A percentile compares a stretch with the other conserved stretches of the same genome.
Evolutionary conservation across 1,140 invertebrate genomes (phyloP).

Genomic region (Drosophila micromelanica): DNA sequence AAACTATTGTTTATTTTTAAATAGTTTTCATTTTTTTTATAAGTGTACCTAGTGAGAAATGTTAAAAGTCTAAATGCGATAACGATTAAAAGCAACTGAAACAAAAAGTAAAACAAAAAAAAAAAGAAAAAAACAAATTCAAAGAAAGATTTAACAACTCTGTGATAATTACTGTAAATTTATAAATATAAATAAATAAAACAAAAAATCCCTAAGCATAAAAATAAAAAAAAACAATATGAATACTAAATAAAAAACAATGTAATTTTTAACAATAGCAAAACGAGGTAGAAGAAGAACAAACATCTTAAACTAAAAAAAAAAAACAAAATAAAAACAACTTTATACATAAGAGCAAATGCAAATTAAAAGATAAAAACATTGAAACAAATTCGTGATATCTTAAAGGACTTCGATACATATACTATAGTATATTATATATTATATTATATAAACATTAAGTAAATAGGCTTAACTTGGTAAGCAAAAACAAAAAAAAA

Average conservation of each 20-base stretch:
- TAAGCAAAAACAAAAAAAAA: conserved; percentile 60
- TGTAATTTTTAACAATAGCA: conserved; percentile 76
- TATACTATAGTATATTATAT: conserved; percentile 84
- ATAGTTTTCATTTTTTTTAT: conserved; percentile 81
- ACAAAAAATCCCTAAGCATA: conserved; percentile 70
- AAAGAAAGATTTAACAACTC: conserved; percentile 84
- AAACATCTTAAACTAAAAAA: conserved; percentile 57
- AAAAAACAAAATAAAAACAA: conserved; percentile 54
- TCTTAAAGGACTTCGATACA: conserved; percentile 85
- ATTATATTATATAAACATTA: conserved; percentile 80
- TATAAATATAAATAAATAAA: conserved; percentile 81
- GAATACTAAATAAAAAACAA: conserved; percentile 57
- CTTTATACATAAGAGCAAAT: conserved; percentile 82
- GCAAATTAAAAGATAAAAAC: conserved; percentile 84
- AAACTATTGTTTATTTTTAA: conserved; percentile 71
- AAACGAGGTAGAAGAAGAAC: conserved; percentile 35
- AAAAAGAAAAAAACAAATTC: conserved; percentile 78
- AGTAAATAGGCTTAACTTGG: conserved; percentile 75
- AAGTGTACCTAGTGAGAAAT: conserved; percentile 83
- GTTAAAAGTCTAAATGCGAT: conserved; percentile 79
- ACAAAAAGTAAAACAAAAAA: conserved; percentile 68
- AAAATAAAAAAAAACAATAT: conserved; percentile 34
- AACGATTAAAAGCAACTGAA: conserved; percentile 69
- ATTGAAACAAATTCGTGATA: conserved; percentile 85
- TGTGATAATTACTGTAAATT: conserved; percentile 85